A percentile compares a stretch with the other conserved stretches of the same genome.
Conservation (phyloP, 2,888 invertebrate genomes). For the Andricus quercusramuli region DNA sequence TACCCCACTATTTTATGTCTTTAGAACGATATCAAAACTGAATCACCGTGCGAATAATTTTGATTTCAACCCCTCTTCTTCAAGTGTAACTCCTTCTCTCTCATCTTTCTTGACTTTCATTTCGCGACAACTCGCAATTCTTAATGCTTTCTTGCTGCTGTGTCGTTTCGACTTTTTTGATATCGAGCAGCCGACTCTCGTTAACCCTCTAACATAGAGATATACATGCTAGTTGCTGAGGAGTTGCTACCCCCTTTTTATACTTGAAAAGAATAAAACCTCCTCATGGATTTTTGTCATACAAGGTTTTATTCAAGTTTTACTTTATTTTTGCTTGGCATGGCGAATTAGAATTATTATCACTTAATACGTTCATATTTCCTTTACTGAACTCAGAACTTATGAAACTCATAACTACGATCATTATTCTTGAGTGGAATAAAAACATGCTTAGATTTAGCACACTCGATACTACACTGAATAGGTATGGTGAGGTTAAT, state of each 20-base stretch:
- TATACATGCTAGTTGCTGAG: conserved; percentile 40
- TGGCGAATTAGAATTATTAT: not conserved
- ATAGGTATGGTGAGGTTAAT: conserved; percentile 1
- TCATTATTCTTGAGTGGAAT: not conserved
- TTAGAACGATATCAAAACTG: conserved; percentile 62
- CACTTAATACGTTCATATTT: not conserved
- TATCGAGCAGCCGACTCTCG: conserved; percentile 62
- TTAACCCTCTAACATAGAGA: conserved; percentile 56
- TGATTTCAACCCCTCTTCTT: conserved; percentile 52
- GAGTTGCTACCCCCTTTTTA: not conserved
- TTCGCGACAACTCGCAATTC: conserved; percentile 46
- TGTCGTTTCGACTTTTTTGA: conserved; percentile 60
- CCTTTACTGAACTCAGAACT: not conserved
- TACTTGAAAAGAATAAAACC: not conserved
- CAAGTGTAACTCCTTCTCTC: conserved; percentile 43
- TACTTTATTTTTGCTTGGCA: not conserved
- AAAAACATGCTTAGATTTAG: conserved; percentile 20
- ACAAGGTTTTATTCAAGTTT: not conserved
- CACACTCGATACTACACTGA: not conserved
- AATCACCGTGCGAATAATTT: conserved; percentile 64
- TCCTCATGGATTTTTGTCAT: not conserved
- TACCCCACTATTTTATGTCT: conserved; percentile 64
- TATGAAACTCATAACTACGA: not conserved
- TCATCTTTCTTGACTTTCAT: conserved; percentile 41
- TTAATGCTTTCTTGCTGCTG: conserved; percentile 53